These are phyloP conservation scores for Prionace glauca DNA, from an alignment of 2,797 vertebrate genomes.

Conservation along the genomic window DNA sequence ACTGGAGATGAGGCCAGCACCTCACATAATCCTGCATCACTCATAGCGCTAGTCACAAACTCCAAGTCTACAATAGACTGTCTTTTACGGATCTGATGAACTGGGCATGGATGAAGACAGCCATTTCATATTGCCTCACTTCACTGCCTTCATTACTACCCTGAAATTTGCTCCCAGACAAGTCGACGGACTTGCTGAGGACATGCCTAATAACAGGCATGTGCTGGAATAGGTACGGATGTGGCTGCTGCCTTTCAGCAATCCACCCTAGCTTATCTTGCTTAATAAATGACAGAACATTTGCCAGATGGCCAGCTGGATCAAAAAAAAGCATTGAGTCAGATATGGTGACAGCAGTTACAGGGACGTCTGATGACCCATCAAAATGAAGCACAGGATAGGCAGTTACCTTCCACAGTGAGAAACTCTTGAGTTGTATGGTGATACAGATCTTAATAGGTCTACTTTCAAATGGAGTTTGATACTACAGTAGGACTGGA, in stretches of 20 bases:
- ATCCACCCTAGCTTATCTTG: not conserved
- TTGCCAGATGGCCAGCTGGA: not conserved
- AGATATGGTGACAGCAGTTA: not conserved
- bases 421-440: not conserved
- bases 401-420: not conserved
- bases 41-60: not conserved
- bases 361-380: not conserved
- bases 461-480: not conserved
- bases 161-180: not conserved
- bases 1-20: not conserved
- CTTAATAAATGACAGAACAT: not conserved
- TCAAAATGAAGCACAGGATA: not conserved
- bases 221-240: not conserved
- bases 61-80: not conserved
- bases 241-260: not conserved
- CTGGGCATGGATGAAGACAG: not conserved
- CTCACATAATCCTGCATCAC: not conserved
- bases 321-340: not conserved
- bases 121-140: not conserved
- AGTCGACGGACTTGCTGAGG: not conserved
- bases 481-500: not conserved
- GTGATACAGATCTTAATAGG: not conserved
- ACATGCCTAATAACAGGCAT: not conserved
- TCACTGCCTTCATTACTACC: not conserved
- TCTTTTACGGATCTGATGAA: not conserved